Conservation (phyloP, 2,113 vertebrate species). For the Halichoeres trimaculatus region DNA sequence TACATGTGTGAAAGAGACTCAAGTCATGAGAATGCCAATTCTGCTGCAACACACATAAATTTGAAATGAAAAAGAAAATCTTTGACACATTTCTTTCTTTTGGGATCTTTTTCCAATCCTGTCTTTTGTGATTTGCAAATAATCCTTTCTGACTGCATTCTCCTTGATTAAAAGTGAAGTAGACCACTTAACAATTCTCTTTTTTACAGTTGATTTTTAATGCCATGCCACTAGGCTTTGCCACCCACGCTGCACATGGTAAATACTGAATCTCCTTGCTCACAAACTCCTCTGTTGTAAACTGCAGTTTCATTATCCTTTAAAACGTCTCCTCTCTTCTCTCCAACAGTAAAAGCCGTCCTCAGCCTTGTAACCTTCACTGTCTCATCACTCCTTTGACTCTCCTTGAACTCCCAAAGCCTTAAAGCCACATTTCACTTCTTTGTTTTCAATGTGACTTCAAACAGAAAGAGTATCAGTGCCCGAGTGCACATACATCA, state of each 20-base stretch:
- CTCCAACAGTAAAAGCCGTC: not conserved
- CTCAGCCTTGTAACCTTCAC: not conserved
- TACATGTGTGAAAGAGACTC: too few species aligned
- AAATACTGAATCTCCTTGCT: constrained; percentile 56
- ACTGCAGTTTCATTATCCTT: constrained; percentile 3
- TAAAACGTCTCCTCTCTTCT: constrained; percentile 18
- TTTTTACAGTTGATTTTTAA: constrained; percentile 35
- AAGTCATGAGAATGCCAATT: not conserved
- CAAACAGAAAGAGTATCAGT: not conserved
- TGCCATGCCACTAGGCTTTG: constrained; percentile 31
- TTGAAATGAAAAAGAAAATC: not conserved
- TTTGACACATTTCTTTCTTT: constrained; percentile 8
- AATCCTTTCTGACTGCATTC: constrained; percentile 4
- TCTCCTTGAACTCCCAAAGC: constrained; percentile 2
- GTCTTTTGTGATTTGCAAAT: not conserved
- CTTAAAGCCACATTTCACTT: not conserved
- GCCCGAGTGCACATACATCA: not conserved
- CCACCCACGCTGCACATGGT: constrained; percentile 32
- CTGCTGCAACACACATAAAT: not conserved
- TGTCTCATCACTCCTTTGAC: not conserved
- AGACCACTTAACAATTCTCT: constrained; percentile 31
- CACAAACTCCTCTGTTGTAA: constrained; percentile 1
- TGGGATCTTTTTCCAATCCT: constrained; percentile 5
- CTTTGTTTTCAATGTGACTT: constrained; percentile 1
- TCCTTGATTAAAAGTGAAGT: constrained; percentile 56